A percentile compares a stretch with the other conserved stretches of the same genome.
These are phyloP conservation scores for Marasmarcha lunaedactyla DNA, from an alignment of 2,888 invertebrate genomes.

Conservation along the genomic window DNA sequence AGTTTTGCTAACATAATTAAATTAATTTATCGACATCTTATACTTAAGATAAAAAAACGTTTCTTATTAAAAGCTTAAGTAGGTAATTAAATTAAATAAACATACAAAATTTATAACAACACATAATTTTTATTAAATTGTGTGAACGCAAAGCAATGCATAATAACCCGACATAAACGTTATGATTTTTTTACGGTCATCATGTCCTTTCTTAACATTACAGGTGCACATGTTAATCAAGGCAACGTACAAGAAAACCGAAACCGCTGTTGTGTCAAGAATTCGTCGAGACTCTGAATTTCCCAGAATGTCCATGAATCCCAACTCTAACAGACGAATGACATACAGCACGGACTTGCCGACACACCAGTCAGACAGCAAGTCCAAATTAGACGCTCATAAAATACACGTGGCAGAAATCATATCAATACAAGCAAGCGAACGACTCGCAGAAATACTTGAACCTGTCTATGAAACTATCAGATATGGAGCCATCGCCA, in stretches of 20 bases:
- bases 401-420: slow-evolving; percentile 57
- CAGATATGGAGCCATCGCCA: slow-evolving; percentile 33
- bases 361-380: slow-evolving; percentile 26
- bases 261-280: slow-evolving; percentile 43
- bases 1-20: too few species aligned
- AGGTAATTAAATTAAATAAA: too few species aligned
- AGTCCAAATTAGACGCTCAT: slow-evolving; percentile 31
- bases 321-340: slow-evolving; percentile 34
- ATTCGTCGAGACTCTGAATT: slow-evolving; percentile 36
- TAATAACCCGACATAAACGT: too few species aligned
- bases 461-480: slow-evolving; percentile 59
- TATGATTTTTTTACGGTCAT: too few species aligned
- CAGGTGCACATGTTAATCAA: slow-evolving; percentile 53
- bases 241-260: slow-evolving; percentile 54
- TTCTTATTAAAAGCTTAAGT: too few species aligned
- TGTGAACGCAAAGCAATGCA: too few species aligned
- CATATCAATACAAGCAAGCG: slow-evolving; percentile 53
- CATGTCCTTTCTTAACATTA: too few species aligned
- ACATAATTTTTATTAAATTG: too few species aligned
- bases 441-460: slow-evolving; percentile 50
- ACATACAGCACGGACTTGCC: slow-evolving; percentile 47
- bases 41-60: too few species aligned
- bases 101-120: too few species aligned
- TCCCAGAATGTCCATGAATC: slow-evolving; percentile 30
- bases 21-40: too few species aligned